phyloP scores from a whole-genome alignment of 1,140 invertebrate genomes.

The Euschistus heros region DNA sequence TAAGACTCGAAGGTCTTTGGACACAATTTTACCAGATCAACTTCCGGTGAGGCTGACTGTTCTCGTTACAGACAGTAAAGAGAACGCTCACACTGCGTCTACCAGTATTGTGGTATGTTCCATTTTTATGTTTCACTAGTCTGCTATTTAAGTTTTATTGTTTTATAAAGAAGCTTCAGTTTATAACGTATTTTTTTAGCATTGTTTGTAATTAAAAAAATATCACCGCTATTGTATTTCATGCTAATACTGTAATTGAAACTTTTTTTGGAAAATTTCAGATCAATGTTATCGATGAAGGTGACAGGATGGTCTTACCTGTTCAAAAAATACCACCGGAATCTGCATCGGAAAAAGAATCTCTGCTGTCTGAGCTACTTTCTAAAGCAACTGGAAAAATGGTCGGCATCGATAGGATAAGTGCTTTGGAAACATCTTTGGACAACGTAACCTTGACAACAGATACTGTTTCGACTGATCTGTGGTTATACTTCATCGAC shows the following conservation, averaged over 20 bases:
- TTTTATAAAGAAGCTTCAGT: too few relatives aligned
- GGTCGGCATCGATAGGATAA: conserved; percentile 68
- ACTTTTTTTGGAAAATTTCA: neutral
- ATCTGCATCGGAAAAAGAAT: conserved; percentile 50
- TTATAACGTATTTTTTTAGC: too few relatives aligned
- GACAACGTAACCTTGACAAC: conserved; percentile 62
- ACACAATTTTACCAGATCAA: conserved; percentile 46
- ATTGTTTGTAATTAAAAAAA: too few relatives aligned
- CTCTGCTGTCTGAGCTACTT: conserved; percentile 51
- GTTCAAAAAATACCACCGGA: conserved; percentile 62
- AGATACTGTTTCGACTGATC: conserved; percentile 63
- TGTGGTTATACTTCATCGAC: conserved; percentile 79
- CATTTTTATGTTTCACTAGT: neutral
- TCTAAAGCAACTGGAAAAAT: conserved; percentile 62
- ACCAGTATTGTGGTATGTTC: conserved; percentile 50
- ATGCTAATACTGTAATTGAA: too few relatives aligned
- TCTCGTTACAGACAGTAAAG: conserved; percentile 44
- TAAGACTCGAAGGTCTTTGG: conserved; percentile 57
- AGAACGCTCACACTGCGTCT: conserved; percentile 58
- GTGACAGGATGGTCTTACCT: conserved; percentile 64
- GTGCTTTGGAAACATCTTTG: conserved; percentile 48
- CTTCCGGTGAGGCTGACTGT: conserved; percentile 65
- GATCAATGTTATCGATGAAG: conserved; percentile 54
- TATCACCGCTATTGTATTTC: too few relatives aligned
- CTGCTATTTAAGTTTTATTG: too few relatives aligned